A percentile compares a stretch with the other conserved stretches of the same genome.
Evolutionary conservation across 2,113 vertebrate genomes (phyloP).

Genomic region (Thunnus thynnus): DNA sequence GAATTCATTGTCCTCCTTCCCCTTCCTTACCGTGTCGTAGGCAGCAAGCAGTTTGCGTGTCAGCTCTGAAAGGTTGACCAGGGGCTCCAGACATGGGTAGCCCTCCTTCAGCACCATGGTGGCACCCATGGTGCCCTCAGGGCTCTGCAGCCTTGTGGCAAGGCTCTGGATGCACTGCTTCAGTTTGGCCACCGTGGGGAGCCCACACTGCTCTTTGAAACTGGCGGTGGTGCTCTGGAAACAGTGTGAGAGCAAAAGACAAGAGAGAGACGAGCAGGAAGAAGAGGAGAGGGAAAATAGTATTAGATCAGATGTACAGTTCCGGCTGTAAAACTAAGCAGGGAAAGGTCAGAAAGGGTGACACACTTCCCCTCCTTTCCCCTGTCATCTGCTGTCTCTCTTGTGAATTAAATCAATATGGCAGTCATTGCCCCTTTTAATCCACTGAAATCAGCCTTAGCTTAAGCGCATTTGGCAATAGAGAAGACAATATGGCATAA

Average conservation of each 20-base stretch:
- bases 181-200: constrained; percentile 93
- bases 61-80: constrained; percentile 87
- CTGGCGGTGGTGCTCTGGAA: constrained; percentile 90
- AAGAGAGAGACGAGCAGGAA: constrained; percentile 32
- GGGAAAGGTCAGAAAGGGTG: constrained; percentile 27
- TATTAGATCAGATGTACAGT: constrained; percentile 48
- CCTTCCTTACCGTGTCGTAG: constrained; percentile 90
- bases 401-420: constrained; percentile 59
- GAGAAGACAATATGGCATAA: constrained; percentile 43
- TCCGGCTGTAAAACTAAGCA: constrained; percentile 40
- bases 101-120: constrained; percentile 90
- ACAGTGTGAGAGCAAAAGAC: not conserved
- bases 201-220: constrained; percentile 97
- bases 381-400: constrained; percentile 37
- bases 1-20: too few species aligned
- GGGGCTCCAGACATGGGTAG: constrained; percentile 92
- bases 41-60: constrained; percentile 92
- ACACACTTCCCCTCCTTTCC: constrained; percentile 10
- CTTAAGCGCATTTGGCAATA: constrained; percentile 55
- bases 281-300: not conserved
- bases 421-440: constrained; percentile 52
- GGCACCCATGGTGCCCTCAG: constrained; percentile 88
- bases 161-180: constrained; percentile 98
- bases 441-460: constrained; percentile 55
- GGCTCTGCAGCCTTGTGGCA: constrained; percentile 89